Evolutionary conservation across 2,797 vertebrate genomes (phyloP).

Genomic region (Discoglossus pictus): DNA sequence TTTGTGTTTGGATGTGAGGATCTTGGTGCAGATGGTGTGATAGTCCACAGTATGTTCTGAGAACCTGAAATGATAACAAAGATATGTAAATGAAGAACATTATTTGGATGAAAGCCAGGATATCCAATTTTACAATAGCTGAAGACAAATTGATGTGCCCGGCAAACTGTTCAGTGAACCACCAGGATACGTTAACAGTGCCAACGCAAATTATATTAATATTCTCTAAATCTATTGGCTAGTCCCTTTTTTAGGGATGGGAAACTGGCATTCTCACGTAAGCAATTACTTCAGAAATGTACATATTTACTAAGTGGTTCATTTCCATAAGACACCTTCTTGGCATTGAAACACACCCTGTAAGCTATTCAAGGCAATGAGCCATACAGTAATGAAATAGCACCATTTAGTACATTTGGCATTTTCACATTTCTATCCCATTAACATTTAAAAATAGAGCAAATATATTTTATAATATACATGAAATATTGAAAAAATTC

Average conservation of each 20-base stretch:
- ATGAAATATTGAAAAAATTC: no score
- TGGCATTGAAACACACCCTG: background rate
- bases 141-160: conserved; percentile 92
- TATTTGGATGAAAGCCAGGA: conserved; percentile 87
- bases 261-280: conserved; percentile 18
- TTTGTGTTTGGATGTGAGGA: conserved; percentile 92
- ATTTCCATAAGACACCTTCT: no score
- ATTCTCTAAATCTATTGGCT: conserved; percentile 76
- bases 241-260: conserved; percentile 59
- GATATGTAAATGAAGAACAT: conserved; percentile 93
- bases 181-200: conserved; percentile 80
- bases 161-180: conserved; percentile 81
- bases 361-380: background rate
- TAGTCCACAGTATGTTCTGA: conserved; percentile 88
- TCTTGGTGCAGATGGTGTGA: conserved; percentile 94
- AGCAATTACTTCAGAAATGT: background rate
- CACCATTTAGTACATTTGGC: no score
- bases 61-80: conserved; percentile 95
- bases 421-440: no score
- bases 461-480: no score
- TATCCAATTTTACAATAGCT: conserved; percentile 85
- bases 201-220: conserved; percentile 86
- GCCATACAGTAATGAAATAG: no score
- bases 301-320: no score
- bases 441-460: no score